Evolutionary conservation across 2,888 invertebrate species (phyloP).

Genomic region (Drosophila seclusa): DNA sequence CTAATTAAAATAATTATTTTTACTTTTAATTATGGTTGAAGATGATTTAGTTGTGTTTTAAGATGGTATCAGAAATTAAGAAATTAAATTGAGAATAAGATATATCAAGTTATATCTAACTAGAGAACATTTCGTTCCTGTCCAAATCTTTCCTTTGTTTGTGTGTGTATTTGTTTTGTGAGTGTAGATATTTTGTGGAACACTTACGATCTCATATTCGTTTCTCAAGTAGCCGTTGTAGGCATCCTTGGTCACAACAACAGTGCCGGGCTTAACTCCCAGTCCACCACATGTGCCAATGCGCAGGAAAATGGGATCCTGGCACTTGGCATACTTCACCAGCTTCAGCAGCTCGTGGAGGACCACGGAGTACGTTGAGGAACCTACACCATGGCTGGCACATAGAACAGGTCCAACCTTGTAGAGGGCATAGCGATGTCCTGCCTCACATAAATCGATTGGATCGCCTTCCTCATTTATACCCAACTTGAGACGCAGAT

Average conservation of each 20-base stretch:
- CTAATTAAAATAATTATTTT: not conserved
- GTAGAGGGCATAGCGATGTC: constrained; percentile 96
- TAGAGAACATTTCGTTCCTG: not conserved
- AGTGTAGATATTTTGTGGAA: not conserved
- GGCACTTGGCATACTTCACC: constrained; percentile 94
- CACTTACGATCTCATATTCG: constrained; percentile 91
- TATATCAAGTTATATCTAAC: not conserved
- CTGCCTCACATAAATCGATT: constrained; percentile 93
- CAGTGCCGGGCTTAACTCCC: constrained; percentile 93
- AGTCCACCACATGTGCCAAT: constrained; percentile 97
- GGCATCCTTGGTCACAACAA: constrained; percentile 95
- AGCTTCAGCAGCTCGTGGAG: constrained; percentile 98
- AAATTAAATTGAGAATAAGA: not conserved
- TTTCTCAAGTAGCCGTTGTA: constrained; percentile 94
- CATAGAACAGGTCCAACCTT: constrained; percentile 88
- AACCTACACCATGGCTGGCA: constrained; percentile 95
- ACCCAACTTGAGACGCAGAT: constrained; percentile 92
- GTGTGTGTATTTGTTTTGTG: not conserved
- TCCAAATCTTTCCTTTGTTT: not conserved
- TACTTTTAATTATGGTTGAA: not conserved
- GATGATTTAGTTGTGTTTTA: not conserved
- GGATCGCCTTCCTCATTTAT: constrained; percentile 92
- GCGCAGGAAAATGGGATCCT: constrained; percentile 95
- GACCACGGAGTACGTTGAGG: constrained; percentile 97
- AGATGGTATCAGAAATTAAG: not conserved